Evolutionary conservation across 2,888 invertebrate genomes (phyloP).

Genomic region (Mermis nigrescens): DNA sequence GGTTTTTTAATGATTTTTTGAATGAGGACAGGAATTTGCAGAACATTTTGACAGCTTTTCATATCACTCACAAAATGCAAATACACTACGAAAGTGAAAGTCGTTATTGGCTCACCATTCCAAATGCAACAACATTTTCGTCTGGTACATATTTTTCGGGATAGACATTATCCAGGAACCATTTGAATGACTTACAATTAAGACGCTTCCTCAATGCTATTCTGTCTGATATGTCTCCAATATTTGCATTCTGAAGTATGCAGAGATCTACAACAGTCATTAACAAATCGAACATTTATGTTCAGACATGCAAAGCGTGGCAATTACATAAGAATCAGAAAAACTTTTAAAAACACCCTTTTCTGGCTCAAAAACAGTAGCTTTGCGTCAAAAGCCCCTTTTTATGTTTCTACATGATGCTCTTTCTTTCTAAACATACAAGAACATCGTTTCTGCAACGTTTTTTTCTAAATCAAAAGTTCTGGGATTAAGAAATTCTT

Average conservation of each 20-base stretch:
- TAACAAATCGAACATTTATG: not conserved
- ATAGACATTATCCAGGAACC: slow-evolving; percentile 73
- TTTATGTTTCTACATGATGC: too few relatives aligned
- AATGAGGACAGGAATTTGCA: too few relatives aligned
- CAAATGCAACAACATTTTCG: slow-evolving; percentile 55
- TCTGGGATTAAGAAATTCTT: too few relatives aligned
- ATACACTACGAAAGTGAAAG: not conserved
- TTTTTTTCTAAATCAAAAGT: too few relatives aligned
- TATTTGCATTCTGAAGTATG: slow-evolving; percentile 17
- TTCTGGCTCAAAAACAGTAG: not conserved
- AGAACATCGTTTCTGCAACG: too few relatives aligned
- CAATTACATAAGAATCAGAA: not conserved
- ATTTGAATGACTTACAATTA: slow-evolving; percentile 69
- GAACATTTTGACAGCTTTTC: too few relatives aligned
- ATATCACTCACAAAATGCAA: too few relatives aligned
- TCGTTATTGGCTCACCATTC: slow-evolving; percentile 32
- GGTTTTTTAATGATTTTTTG: too few relatives aligned
- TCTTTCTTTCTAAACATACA: too few relatives aligned
- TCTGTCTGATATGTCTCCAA: slow-evolving; percentile 54
- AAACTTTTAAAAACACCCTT: not conserved
- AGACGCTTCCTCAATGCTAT: slow-evolving; percentile 54
- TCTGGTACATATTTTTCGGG: slow-evolving; percentile 75
- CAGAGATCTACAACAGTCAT: not conserved
- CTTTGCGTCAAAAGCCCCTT: too few relatives aligned
- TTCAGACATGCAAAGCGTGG: not conserved